These are phyloP conservation scores for silkworm (Bombyx mori) DNA, from an alignment of 1,140 invertebrate genomes.

Conservation along the genomic window DNA sequence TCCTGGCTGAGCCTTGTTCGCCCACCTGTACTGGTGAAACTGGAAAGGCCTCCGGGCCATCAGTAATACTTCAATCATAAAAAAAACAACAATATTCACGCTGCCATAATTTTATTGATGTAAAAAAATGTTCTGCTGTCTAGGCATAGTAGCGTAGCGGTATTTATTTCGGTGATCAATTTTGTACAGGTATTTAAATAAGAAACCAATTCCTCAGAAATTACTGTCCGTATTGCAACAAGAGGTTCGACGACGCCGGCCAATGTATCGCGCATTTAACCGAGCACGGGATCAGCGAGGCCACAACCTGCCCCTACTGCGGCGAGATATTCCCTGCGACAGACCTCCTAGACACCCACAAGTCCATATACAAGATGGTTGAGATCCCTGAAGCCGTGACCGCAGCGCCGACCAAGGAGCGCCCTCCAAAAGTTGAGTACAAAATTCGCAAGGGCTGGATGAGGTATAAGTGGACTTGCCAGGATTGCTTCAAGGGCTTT, in stretches of 20 bases:
- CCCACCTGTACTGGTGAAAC: too few species aligned
- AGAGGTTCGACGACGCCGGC: background rate
- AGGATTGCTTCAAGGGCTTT: background rate
- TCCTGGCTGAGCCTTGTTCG: too few species aligned
- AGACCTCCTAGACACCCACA: background rate
- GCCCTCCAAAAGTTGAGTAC: background rate
- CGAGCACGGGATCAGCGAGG: background rate
- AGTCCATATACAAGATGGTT: background rate
- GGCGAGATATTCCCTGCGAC: background rate
- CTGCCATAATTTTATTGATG: too few species aligned
- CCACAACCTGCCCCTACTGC: background rate
- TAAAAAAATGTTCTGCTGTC: too few species aligned
- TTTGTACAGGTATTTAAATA: too few species aligned
- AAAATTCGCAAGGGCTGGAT: background rate
- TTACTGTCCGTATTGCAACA: conserved; percentile 1
- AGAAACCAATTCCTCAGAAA: background rate
- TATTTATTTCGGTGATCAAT: too few species aligned
- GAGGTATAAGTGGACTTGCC: background rate
- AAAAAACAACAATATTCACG: too few species aligned
- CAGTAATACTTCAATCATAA: too few species aligned
- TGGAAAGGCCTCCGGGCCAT: too few species aligned
- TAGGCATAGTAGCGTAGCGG: too few species aligned
- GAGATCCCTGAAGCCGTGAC: background rate
- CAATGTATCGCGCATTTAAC: conserved; percentile 1
- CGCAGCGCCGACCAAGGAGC: background rate